phyloP scores from a whole-genome alignment of 2,888 invertebrate species.

The Lycaena phlaeas region DNA sequence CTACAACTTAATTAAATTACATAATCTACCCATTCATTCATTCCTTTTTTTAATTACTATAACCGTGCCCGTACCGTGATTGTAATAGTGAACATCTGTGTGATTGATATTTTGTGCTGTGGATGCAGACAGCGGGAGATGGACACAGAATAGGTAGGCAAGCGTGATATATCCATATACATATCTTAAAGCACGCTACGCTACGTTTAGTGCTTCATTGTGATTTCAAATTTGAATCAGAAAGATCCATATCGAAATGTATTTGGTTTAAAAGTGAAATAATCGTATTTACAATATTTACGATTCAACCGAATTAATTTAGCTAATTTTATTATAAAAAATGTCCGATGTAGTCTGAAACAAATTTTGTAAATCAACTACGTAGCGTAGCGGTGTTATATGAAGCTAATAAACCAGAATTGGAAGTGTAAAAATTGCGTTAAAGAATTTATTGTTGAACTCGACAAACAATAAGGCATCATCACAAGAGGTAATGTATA shows the following conservation, averaged over 20 bases:
- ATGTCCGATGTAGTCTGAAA: too few species aligned
- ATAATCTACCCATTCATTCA: constrained; percentile 31
- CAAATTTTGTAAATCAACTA: neutral
- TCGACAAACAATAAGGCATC: too few species aligned
- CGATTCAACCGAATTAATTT: too few species aligned
- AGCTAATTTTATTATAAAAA: too few species aligned
- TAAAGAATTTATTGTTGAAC: too few species aligned
- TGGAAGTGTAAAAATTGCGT: too few species aligned
- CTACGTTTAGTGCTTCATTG: constrained; percentile 12
- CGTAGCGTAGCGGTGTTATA: neutral
- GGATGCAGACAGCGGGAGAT: constrained; percentile 18
- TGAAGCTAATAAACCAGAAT: too few species aligned
- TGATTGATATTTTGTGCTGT: constrained; percentile 15
- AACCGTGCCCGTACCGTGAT: constrained; percentile 20
- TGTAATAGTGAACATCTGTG: constrained; percentile 18
- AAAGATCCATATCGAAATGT: constrained; percentile 12
- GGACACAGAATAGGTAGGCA: constrained; percentile 21
- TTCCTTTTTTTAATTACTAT: constrained; percentile 15
- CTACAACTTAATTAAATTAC: constrained; percentile 36
- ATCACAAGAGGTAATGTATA: too few species aligned
- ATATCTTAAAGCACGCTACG: constrained; percentile 17
- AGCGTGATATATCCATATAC: constrained; percentile 11
- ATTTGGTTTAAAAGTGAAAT: too few species aligned
- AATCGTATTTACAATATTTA: too few species aligned
- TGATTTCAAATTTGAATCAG: constrained; percentile 14